Evolutionary conservation across 2,888 invertebrate genomes (phyloP), one percentile per base, ranked within the genome.

Genomic region (Thymelicus sylvestris): DNA sequence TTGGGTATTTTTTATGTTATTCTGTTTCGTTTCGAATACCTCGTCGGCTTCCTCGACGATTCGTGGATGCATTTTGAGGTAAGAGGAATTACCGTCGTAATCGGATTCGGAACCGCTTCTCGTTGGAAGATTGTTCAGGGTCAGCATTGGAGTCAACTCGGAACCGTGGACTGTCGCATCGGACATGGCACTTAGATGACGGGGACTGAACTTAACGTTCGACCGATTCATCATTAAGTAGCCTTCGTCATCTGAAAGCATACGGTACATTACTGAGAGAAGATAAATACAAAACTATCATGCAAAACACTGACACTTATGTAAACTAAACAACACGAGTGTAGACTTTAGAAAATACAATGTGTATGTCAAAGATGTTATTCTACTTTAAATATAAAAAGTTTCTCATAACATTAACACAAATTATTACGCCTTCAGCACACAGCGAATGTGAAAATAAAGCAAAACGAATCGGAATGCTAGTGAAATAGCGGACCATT

Each of bases 161-260:
- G 90, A 88, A 0, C 89, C 89, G 64, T 86, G 82, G 61, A 79
- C 84, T 67, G 83, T 85, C 55, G 77, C 86, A 78, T 83, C 88
- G 0, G 87, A 82, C 8, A 74, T 77, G 4, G 88, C 86, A 6
- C 85, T 85, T 3, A 83, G 83, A 1, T 85, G 77, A 72, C 95
- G 89, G 2, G 96, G 95, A 81, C 95, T 95, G 84, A 95, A 95
- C 79, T 95, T 92, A 62, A 82, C 85, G 65, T 81, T 86, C 3
- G 87, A 83, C 0, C 95, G 93, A 77, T 94, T 95, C 95, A 96
- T 96, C 81, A 95, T 94, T 68, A 96, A 87, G 81, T 96, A 96
- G 24, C 95, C 95, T 71, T 94, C 93, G 61, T 90, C 90, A 74
- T 92, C 89, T 87, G 89, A 69, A 90, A 91, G 74, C 31, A 73